Conservation (phyloP, 64 coral and sea anemone species). For the Stichodactyla helianthus region DNA sequence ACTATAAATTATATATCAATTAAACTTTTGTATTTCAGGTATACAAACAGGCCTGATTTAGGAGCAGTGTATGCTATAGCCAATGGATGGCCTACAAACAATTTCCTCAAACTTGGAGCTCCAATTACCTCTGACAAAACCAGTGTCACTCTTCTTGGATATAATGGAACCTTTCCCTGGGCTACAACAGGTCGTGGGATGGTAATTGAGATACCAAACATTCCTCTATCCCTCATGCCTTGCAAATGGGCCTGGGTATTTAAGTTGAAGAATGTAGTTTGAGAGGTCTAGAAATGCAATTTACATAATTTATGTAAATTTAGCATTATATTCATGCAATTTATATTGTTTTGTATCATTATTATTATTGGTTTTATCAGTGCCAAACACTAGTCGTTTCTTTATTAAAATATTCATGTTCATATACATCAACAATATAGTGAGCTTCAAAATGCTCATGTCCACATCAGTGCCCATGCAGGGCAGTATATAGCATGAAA, state of each 20-base stretch:
- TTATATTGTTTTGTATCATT: no score
- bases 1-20: background rate
- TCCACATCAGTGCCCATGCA: no score
- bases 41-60: slow-evolving; percentile 48
- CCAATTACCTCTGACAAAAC: slow-evolving; percentile 39
- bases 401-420: no score
- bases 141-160: slow-evolving; percentile 67
- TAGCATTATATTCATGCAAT: no score
- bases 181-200: background rate
- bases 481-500: no score
- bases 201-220: slow-evolving; percentile 21
- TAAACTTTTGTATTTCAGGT: slow-evolving; percentile 32
- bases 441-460: no score
- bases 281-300: background rate
- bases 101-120: slow-evolving; percentile 30
- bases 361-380: no score
- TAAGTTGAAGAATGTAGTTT: slow-evolving; percentile 34
- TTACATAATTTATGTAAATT: no score
- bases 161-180: slow-evolving; percentile 54
- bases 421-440: no score
- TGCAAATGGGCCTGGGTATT: slow-evolving; percentile 66
- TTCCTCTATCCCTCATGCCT: slow-evolving; percentile 29
- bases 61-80: slow-evolving; percentile 72
- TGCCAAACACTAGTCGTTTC: no score
- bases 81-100: slow-evolving; percentile 59